Evolutionary conservation across 2,113 vertebrate genomes (phyloP), one percentile per base, ranked within the genome.

Genomic region (Rhagologus leucostigma): DNA sequence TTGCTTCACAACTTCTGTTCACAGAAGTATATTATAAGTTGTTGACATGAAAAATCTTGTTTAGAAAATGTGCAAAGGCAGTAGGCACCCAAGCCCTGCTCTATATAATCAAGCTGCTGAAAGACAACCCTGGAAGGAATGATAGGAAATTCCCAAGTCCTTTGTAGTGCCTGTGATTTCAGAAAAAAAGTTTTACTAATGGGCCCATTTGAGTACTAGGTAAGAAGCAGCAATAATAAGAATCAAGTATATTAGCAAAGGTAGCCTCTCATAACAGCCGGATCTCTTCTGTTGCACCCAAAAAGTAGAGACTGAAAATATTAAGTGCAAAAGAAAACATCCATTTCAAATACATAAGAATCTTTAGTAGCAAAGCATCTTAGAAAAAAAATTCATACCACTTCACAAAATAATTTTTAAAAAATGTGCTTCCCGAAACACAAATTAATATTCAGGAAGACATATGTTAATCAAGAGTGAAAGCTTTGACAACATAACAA

Each of bases 381-480:
- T 52, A 69, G 84, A 47, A 64, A 12, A 78, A 52, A n/a, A 89
- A 80, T 88, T 91, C 16, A 91, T 33, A 52, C 16, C 79, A 92
- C 6, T 79, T 80, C 68, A 46, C 6, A 81, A 63, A 78, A 18
- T 30, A 53, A 75, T 91, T 95, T 81, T 59, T 64, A 37, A 80
- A 89, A 77, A 95, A 85, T 55, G 7, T 59, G 8, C 19, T 96
- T 93, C 93, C 18, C 33, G 87, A 81, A 90, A 12, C 32, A 73
- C 19, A 76, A 65, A 86, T 87, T 83, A 95, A 93, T 95, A 79
- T 53, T 93, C 68, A 47, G n/a, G 69, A 94, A 80, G 75, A 77
- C 21, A 23, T 59, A 68, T 20, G n/a, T 93, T 95, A 94, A 96
- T 84, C 69, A 95, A 96, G 92, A 94, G 9, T 9, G 20, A 96